Evolutionary conservation across 2,797 vertebrate species (phyloP), one percentile per base, ranked within the genome.

Genomic region (Todus mexicanus): DNA sequence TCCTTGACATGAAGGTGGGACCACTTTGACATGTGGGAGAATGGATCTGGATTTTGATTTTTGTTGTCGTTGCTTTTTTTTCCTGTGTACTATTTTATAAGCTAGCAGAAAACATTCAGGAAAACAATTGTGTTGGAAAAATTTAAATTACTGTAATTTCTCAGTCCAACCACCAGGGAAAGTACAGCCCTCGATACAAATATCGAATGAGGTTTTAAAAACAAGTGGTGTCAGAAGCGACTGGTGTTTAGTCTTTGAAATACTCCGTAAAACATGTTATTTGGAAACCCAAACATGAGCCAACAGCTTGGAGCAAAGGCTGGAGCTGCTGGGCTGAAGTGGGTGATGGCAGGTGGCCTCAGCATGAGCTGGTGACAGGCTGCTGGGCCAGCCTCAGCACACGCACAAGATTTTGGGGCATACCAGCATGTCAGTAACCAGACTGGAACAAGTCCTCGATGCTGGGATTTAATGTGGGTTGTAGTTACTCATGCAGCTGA

Each of bases 321-420:
- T 57, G 68, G n/a, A 48, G 40, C 57, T 79, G 37, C 61, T 26
- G 35, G 56, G 53, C 65, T 20, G 45, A 56, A 50, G 70, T 5
- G 42, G 19, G 29, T 22, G 57, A 76, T 54, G 43, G 85, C 64
- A 45, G 51, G 51, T 4, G 5, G 64, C 35, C 0, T 0, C 37
- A 48, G 51, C 33, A n/a, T 0, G 1, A 13, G 43, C 31, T 54
- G 66, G 19, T 42, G 51, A n/a, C 31, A 0, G 0, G n/a, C 51
- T 63, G 70, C 37, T 84, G 4, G 4, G 31, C 53, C 54, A n/a
- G 22, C 35, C 48, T 66, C 26, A 26, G 65, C 22, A 16, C 0
- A 4, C 51, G 11, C 35, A 35, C 0, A 1, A 48, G 31, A 20
- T 26, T 71, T 47, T 2, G 16, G 50, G 31, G 42, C 8, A 29